Base-by-base conservation (phyloP, 2,113 vertebrate genomes). In the Dicaeum eximium region DNA sequence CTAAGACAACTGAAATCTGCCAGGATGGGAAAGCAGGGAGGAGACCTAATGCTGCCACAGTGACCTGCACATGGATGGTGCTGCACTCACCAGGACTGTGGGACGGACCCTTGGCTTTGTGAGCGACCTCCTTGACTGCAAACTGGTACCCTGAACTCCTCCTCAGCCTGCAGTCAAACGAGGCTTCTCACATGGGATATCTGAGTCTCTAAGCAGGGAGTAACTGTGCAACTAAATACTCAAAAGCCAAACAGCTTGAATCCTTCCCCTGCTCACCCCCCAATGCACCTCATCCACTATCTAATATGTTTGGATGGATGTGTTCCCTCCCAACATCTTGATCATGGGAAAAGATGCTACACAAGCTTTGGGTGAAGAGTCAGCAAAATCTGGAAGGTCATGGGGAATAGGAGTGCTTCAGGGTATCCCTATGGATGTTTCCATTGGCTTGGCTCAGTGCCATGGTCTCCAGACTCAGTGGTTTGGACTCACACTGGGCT, bases 1-100 rank as follows among this genome's bases (percentile, higher is more conserved):
- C 94, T 80, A 65, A 94, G 93, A 92, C 72, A 90, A 91, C 11
- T 71, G 93, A 84, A 94, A 95, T 81, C 86, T 86, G 82, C 72
- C 1, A 2, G 88, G 44, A 22, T 30, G 66, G 88, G 67, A 45
- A 94, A 92, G 79, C 90, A 83, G 72, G 80, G 92, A 84, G 80
- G 92, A 84, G 25, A 72, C 31, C 69, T 57, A 74, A 81, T 15
- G 6, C 82, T 72, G 82, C 31, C 7, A 15, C 62, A 38, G 86
- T 90, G 92, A 88, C 88, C 82, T 86, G 82, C 75, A 73, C 86
- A 11, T 50, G 72, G 82, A 35, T 60, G 69, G 22, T 75, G 75
- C 79, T 83, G 90, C 82, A 10, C 82, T 83, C 2, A 0, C 78
- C 81, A 72, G 78, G 74, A 37, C 66, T 3, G 10, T 66, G 42